Evolutionary conservation across 2,113 vertebrate species (phyloP), one percentile per base, ranked within the genome.

Genomic region (Nibea albiflora): DNA sequence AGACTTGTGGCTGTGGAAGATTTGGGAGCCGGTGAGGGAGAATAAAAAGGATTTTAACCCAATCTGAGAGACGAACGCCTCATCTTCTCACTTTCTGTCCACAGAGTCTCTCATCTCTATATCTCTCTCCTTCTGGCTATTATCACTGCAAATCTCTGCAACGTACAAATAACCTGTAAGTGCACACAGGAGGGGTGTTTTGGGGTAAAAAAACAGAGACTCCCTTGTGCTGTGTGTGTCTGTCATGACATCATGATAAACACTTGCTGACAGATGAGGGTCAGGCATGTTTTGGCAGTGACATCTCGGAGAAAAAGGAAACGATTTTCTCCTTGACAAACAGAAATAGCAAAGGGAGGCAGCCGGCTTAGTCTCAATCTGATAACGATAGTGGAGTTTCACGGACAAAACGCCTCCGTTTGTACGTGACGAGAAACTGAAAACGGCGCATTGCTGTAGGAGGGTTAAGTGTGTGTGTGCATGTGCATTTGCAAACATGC

Each of bases 201-300:
- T 58, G 26, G 39, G 31, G 7, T 35, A 50, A 57, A 54, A 31
- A 81, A 75, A 65, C 26, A 8, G 50, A 60, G 35, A 46, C 22
- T 84, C 62, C 49, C 44, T 57, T 68, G 67, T 74, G 70, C 35
- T 54, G 73, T 70, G 58, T 62, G 72, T 83, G 56, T 76, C 19
- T 89, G 76, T 74, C 69, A 80, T 85, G 75, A 83, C 81, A 80
- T 88, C 74, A 83, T 73, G 80, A 79, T 84, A 80, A 90, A 82
- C 72, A 58, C 61, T 80, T 80, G 81, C 73, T 88, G 88, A 90
- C 88, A 93, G 86, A 88, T 87, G 87, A 88, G 73, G 88, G 90
- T 87, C 90, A 86, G 83, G n/a, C 83, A 71, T 88, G 71, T 89
- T 90, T 87, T 26, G 54, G 57, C 19, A 22, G 44, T 57, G 75